phyloP scores from a whole-genome alignment of 2,888 invertebrate species.

The Cheilosia soror region DNA sequence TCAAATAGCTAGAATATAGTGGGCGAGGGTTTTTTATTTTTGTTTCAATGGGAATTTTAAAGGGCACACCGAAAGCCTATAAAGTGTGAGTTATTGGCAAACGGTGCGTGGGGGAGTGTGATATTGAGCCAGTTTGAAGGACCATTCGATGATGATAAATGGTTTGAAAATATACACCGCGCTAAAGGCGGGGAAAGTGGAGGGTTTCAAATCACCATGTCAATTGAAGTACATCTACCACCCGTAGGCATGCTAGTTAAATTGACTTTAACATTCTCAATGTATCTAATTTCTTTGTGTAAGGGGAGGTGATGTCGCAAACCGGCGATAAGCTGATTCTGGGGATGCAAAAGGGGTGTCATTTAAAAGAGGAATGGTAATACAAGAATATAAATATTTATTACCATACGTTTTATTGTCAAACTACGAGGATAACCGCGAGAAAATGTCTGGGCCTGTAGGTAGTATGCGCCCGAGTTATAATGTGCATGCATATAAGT shows the following conservation, averaged over 20 bases:
- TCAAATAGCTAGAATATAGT: conserved; percentile 40
- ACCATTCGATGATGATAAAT: conserved; percentile 46
- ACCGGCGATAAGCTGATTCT: background rate
- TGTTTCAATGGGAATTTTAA: conserved; percentile 40
- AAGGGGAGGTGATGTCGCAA: conserved; percentile 8
- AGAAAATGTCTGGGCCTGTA: too few relatives aligned
- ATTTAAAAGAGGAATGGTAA: too few relatives aligned
- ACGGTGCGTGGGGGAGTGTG: conserved; percentile 11
- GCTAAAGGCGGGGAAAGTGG: conserved; percentile 2
- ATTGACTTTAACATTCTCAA: conserved; percentile 13
- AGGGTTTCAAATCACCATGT: background rate
- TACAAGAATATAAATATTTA: too few relatives aligned
- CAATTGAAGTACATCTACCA: conserved; percentile 16
- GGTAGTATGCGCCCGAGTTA: too few relatives aligned
- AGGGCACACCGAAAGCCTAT: conserved; percentile 51
- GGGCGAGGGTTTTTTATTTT: conserved; percentile 26
- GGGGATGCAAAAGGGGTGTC: background rate
- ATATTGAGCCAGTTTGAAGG: conserved; percentile 4
- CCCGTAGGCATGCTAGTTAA: background rate
- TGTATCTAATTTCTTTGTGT: conserved; percentile 21
- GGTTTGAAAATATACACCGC: conserved; percentile 56
- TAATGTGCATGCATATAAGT: too few relatives aligned
- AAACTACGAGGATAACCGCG: too few relatives aligned
- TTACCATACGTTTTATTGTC: too few relatives aligned
- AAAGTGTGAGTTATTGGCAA: conserved; percentile 68